Conservation (phyloP, 2,888 invertebrate species). For the Eupithecia dodoneata region DNA sequence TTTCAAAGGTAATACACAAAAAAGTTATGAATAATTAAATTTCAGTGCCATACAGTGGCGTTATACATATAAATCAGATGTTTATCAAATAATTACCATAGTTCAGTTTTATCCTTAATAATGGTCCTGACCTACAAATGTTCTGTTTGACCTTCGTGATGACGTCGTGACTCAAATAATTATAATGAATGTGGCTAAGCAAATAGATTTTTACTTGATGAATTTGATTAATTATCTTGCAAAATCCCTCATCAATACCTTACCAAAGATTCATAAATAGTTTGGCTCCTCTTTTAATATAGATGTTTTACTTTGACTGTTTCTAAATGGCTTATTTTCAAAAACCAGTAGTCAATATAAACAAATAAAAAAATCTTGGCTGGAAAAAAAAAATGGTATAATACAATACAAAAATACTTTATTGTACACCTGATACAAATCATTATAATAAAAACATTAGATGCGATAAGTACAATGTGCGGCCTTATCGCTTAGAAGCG, state of each 20-base stretch:
- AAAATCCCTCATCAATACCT: neutral
- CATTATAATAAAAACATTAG: no score
- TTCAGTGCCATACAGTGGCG: conserved; percentile 1
- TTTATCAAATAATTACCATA: conserved; percentile 29
- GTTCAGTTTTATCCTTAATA: conserved; percentile 14
- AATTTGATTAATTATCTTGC: neutral
- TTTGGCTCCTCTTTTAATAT: no score
- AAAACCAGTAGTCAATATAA: no score
- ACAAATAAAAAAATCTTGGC: neutral
- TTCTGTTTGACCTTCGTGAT: conserved; percentile 17
- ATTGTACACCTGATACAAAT: no score
- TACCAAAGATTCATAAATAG: neutral
- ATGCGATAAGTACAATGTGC: no score
- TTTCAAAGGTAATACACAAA: conserved; percentile 8
- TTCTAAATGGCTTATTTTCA: neutral
- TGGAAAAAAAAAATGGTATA: no score
- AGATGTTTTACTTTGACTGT: neutral
- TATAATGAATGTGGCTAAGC: neutral
- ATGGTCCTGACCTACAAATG: conserved; percentile 20
- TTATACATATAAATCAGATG: conserved; percentile 17
- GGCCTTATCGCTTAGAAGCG: no score
- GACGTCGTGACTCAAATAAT: neutral
- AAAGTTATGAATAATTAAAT: conserved; percentile 18
- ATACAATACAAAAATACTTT: no score
- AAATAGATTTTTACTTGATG: neutral